Base-by-base conservation (phyloP, 2,113 vertebrate species). In the Bungarus multicinctus region DNA sequence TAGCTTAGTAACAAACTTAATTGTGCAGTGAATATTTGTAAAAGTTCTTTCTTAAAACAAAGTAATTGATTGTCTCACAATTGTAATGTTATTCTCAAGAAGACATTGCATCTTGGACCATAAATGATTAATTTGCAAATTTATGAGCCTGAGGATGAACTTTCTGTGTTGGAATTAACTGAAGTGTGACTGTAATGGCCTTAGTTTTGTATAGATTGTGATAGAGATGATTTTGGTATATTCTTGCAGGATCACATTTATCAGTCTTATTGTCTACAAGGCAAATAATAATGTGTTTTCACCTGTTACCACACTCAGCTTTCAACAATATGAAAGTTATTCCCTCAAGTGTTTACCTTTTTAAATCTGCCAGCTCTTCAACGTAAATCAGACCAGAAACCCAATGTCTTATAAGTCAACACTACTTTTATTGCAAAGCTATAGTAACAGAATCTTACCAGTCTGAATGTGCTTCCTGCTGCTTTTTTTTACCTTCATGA, bases 1-100 rank as follows among this genome's bases (percentile, higher is more conserved):
- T 94, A 94, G 94, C 85, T 96, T 97, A 97, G 96, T 91, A 94
- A 58, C 93, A 96, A 81, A 81, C 74, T 81, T 43, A 81, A 81
- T 81, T 81, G 74, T 22, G 74, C 74, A 81, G 74, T 39, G 74
- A 81, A 81, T 81, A 43, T 81, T 81, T 94, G 94, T 94, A 91
- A 95, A 94, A 87, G 12, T 94, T 95, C 94, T 53, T 88, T 93
- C 69, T 89, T 95, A 94, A 94, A 88, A 96, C 92, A 92, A 43
- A 90, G 85, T 16, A 88, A 57, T 93, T 96, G 54, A 81, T 96
- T 91, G 88, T 95, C 96, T 90, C 85, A 91, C 91, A 93, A 96
- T 93, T 47, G 96, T 92, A 94, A 90, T 85, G 96, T 95, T 90
- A 96, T 95, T 95, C 96, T 94, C 20, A 90, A 45, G 50, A 90